A percentile compares a stretch with the other conserved stretches of the same genome.
Evolutionary conservation across 2,888 invertebrate species (phyloP).

Genomic region (Diaphora mendica): DNA sequence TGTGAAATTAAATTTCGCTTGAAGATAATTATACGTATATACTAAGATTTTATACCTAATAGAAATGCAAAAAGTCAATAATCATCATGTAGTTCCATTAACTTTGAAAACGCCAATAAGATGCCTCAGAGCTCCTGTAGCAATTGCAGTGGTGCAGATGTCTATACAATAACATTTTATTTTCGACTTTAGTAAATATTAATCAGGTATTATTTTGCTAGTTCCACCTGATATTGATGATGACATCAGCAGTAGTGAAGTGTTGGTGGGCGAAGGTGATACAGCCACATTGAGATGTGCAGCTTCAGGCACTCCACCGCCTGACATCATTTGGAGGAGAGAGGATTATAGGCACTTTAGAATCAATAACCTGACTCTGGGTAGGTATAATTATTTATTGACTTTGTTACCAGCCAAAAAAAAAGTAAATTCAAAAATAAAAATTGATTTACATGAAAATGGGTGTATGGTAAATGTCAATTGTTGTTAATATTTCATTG

Average conservation of each 20-base stretch:
- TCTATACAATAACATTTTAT: neutral
- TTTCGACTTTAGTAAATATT: neutral
- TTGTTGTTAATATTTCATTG: too few species aligned
- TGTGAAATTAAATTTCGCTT: too few species aligned
- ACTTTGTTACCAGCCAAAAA: neutral
- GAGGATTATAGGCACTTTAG: constrained; percentile 90
- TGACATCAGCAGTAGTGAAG: constrained; percentile 90
- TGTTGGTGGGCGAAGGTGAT: constrained; percentile 92
- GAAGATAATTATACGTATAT: too few species aligned
- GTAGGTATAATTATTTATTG: constrained; percentile 56
- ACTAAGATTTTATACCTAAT: too few species aligned
- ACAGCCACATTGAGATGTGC: constrained; percentile 91
- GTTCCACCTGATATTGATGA: constrained; percentile 93
- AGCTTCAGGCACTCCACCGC: constrained; percentile 92
- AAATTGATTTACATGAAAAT: too few species aligned
- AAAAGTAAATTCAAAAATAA: too few species aligned
- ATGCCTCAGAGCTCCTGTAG: too few species aligned
- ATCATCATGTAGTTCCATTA: too few species aligned
- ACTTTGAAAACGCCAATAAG: too few species aligned
- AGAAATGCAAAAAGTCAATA: too few species aligned
- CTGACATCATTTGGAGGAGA: constrained; percentile 92
- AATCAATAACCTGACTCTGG: constrained; percentile 77
- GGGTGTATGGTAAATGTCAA: too few species aligned
- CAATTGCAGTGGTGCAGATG: too few species aligned
- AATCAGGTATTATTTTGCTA: constrained; percentile 60